Evolutionary conservation across 2,113 vertebrate genomes (phyloP).

Genomic region (Callaeas wilsoni): DNA sequence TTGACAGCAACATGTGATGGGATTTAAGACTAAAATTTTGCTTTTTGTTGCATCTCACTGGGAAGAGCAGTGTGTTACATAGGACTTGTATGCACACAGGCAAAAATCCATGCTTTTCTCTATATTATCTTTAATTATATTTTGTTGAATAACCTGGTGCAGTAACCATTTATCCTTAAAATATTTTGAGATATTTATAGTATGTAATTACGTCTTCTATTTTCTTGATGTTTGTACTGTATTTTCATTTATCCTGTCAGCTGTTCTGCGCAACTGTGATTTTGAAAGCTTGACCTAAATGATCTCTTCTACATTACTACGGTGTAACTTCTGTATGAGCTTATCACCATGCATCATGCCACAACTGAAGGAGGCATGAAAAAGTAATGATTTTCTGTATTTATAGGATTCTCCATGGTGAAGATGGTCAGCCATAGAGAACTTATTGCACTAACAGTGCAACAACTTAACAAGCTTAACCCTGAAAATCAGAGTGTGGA

Average conservation of each 20-base stretch:
- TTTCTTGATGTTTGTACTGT: background rate
- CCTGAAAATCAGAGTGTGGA: constrained; percentile 73
- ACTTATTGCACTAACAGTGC: constrained; percentile 72
- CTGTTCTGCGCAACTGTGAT: background rate
- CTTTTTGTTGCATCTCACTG: background rate
- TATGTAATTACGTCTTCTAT: background rate
- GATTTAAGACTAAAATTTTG: background rate
- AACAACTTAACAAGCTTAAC: constrained; percentile 76
- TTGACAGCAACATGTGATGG: background rate
- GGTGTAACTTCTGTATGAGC: background rate
- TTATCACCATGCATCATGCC: background rate
- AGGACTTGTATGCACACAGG: background rate
- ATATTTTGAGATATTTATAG: background rate
- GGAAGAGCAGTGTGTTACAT: background rate
- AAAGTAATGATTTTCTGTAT: constrained; percentile 21
- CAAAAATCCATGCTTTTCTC: background rate
- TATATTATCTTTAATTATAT: background rate
- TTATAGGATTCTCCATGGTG: constrained; percentile 28
- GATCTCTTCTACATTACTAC: background rate
- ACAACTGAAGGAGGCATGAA: background rate
- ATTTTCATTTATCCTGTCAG: background rate
- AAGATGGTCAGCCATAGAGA: constrained; percentile 78
- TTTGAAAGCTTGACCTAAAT: constrained; percentile 39
- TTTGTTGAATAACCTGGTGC: background rate
- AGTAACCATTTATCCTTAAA: background rate